Base-by-base conservation (phyloP, 2,888 invertebrate genomes). In the Pseudoips prasinana region DNA sequence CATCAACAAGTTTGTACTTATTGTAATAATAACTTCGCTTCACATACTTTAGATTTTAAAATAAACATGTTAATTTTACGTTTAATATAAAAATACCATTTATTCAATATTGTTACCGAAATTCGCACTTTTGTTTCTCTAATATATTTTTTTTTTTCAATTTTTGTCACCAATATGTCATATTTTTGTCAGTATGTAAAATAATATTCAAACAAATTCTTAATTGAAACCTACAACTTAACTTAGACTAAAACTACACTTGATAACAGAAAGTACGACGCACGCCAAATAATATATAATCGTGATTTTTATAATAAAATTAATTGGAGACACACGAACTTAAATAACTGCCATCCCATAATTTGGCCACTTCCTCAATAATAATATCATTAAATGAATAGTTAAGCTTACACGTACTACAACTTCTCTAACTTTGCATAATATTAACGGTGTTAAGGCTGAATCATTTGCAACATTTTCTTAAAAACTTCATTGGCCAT, bases 51-150 rank as follows among this genome's bases (percentile, higher is more conserved):
- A 46, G 62, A 52, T 63, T 70, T 56, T 64, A 77, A 75, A 71
- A 70, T 68, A 71, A 78, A 67, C 64, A 64, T 64, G 48, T 51
- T 51, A 46, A 64, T 63, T 65, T 66, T 67, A 69, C 63, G 67
- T 70, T 73, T 68, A 72, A 28, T 87, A 87, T 72, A 87, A 87
- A 87, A 87, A 87, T 87, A 87, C 83, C 65, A 73, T 64, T 61
- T 69, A 59, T 63, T 41, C 44, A 77, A 79, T 75, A 76, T 76
- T 73, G 66, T 70, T 73, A 64, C 63, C 73, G 58, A 76, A 82
- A 78, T 77, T 78, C 75, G 69, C 68, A 69, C 69, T 75, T 77
- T 75, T 69, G 64, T 69, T 61, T 59, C 51, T 52, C 48, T 55
- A 57, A 55, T 55, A 65, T 5, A n/a, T n/a, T n/a, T 69, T 67